Conservation (phyloP, 1,140 invertebrate genomes). For the Aphaenogaster floridana region DNA sequence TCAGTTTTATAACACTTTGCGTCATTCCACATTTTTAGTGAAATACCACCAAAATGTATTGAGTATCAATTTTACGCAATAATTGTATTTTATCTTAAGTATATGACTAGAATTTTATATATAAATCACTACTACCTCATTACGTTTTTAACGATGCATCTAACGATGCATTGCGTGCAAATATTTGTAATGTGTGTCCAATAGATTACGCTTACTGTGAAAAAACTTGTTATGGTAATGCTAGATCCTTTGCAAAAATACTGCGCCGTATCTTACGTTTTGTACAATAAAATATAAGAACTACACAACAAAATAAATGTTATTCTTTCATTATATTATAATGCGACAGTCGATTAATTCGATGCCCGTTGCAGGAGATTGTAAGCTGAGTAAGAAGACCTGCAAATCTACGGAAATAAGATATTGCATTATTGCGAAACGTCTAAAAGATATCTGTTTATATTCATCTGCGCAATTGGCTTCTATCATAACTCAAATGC, state of each 20-base stretch:
- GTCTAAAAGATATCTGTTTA: neutral
- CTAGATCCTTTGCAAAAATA: neutral
- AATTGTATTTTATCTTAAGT: neutral
- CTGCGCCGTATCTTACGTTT: neutral
- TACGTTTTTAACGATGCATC: neutral
- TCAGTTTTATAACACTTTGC: neutral
- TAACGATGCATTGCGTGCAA: neutral
- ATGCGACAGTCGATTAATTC: neutral
- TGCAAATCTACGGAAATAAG: constrained; percentile 43
- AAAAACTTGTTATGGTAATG: neutral
- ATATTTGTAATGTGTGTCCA: neutral
- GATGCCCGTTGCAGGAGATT: constrained; percentile 36
- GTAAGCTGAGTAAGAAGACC: constrained; percentile 36
- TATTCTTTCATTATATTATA: constrained; percentile 2
- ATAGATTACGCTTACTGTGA: neutral
- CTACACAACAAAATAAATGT: constrained; percentile 1
- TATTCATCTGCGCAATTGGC: neutral
- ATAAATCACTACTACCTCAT: neutral
- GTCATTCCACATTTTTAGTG: neutral
- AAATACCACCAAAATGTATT: neutral
- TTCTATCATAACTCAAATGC: neutral
- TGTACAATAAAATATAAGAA: neutral
- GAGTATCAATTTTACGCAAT: neutral
- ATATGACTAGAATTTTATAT: neutral
- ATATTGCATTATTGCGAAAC: neutral